phyloP scores from a whole-genome alignment of 2,113 vertebrate species.

The Festucalex cinctus region DNA sequence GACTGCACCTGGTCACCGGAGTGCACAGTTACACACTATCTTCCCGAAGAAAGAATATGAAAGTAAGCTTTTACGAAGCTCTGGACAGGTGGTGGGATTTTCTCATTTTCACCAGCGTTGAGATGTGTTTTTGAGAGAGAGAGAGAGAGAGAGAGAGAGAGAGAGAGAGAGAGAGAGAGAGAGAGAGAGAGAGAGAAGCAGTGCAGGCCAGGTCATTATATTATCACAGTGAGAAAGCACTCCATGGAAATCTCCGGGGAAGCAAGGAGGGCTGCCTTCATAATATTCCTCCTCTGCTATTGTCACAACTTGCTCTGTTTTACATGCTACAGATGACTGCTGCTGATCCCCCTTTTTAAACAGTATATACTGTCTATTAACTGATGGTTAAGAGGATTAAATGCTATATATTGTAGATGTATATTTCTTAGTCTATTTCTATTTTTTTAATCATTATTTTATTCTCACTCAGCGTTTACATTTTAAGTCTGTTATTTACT shows the following conservation, averaged over 20 bases:
- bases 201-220: conserved; percentile 69
- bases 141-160: conserved; percentile 34
- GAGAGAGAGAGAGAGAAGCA: conserved; percentile 31
- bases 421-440: no score
- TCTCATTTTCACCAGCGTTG: conserved; percentile 66
- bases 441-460: no score
- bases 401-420: neutral
- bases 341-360: conserved; percentile 25
- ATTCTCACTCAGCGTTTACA: no score
- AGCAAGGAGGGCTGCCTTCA: conserved; percentile 51
- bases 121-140: conserved; percentile 52
- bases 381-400: conserved; percentile 3
- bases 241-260: conserved; percentile 64
- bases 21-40: conserved; percentile 30
- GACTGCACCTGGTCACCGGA: neutral
- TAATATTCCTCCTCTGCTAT: conserved; percentile 48
- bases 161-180: conserved; percentile 23
- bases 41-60: conserved; percentile 56
- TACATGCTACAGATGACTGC: conserved; percentile 43
- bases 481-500: no score
- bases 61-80: conserved; percentile 58
- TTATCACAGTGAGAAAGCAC: conserved; percentile 70
- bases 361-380: conserved; percentile 15
- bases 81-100: conserved; percentile 61
- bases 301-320: conserved; percentile 59